Percentiles rank a stretch among this genome's conserved stretches.
Evolutionary conservation across 2,888 invertebrate species (phyloP).

Genomic region (Oscheius sp.): DNA sequence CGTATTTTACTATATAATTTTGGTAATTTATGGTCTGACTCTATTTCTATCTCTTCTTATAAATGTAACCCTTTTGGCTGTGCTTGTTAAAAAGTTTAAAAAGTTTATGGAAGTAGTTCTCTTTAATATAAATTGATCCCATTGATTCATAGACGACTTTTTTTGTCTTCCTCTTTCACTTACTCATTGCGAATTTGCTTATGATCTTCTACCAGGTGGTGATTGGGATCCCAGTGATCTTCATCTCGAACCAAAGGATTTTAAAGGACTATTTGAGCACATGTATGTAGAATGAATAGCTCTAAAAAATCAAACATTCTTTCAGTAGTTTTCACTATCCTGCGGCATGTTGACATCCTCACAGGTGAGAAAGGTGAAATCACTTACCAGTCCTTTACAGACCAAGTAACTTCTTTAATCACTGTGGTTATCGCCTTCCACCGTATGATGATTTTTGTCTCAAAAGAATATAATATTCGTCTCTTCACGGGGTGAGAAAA

Average conservation of each 20-base stretch:
- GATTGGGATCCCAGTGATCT: background rate
- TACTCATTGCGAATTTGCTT: background rate
- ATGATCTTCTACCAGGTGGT: background rate
- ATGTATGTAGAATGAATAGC: background rate
- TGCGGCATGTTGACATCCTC: background rate
- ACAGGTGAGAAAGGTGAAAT: too few species aligned
- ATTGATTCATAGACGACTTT: background rate
- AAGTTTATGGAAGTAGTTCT: too few species aligned
- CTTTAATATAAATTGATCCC: too few species aligned
- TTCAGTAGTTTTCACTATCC: background rate
- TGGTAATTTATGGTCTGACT: background rate
- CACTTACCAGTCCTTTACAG: too few species aligned
- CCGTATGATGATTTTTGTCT: background rate
- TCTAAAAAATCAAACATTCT: background rate
- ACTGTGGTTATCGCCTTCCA: background rate
- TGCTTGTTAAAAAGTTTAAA: too few species aligned
- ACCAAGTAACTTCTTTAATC: background rate
- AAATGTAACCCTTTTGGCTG: background rate
- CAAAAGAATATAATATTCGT: background rate
- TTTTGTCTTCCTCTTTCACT: background rate
- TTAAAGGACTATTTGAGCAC: background rate
- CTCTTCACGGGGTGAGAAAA: background rate
- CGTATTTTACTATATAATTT: background rate
- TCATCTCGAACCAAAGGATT: background rate
- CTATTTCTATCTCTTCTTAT: background rate